Base-by-base conservation (phyloP, 2,797 vertebrate species). In the Urophycis tenuis region DNA sequence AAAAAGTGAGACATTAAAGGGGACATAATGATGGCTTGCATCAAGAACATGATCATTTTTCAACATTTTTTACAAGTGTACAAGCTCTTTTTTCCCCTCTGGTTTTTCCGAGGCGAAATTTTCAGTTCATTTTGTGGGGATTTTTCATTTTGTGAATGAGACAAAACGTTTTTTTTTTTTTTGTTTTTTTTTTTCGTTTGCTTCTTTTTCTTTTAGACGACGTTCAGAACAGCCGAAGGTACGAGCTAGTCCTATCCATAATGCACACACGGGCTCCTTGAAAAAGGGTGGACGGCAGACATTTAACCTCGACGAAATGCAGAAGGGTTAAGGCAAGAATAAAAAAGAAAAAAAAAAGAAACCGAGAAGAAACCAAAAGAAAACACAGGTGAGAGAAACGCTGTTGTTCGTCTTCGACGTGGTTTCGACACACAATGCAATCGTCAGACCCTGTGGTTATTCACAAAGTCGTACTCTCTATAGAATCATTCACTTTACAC, bases 271-370 rank as follows among this genome's bases (percentile, higher is more conserved):
- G n/a, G 64, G 67, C 79, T 75, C 74, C 64, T 78, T 76, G 84
- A 78, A 81, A 81, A 83, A 77, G 75, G n/a, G 82, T 84, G 84
- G 81, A 75, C 5, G 15, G 31, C 73, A 78, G 70, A 87, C 82
- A 33, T 71, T 41, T 69, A 82, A 85, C 80, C 72, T 85, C 85
- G 83, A 79, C 71, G 41, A 77, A 88, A 87, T 87, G 86, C 88
- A 81, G 90, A 89, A 87, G 85, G 90, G 87, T 92, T 92, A 92
- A 92, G 90, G 89, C 90, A 89, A 89, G 84, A 89, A 90, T 89
- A 90, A 78, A 92, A n/a, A 90, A 88, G 89, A 88, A 85, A 90
- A 91, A 86, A 72, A 83, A 88, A 83, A 39, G 3, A 72, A 34
- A 32, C 19, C n/a, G n/a, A n/a, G n/a, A 25, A 83, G 85, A 87